Evolutionary conservation across 2,888 invertebrate species (phyloP).

Genomic region (Rhagium mordax): DNA sequence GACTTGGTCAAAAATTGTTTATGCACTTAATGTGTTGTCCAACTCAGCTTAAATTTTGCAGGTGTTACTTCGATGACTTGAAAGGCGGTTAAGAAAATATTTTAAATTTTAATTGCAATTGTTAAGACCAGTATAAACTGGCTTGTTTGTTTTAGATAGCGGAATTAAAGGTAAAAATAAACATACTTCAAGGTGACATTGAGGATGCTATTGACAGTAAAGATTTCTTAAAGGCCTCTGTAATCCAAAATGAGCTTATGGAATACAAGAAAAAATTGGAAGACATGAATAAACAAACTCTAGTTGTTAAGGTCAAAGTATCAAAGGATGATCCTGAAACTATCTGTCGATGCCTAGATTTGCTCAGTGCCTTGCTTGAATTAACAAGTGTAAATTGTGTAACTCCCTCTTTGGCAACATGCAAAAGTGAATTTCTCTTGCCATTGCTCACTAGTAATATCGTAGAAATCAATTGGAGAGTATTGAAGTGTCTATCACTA

Average conservation of each 20-base stretch:
- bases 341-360: constrained; percentile 54
- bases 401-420: constrained; percentile 42
- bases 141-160: constrained; percentile 52
- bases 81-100: too few relatives aligned
- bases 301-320: constrained; percentile 35
- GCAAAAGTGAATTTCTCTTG: constrained; percentile 56
- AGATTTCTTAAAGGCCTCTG: constrained; percentile 54
- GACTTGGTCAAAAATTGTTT: too few relatives aligned
- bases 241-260: constrained; percentile 50
- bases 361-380: constrained; percentile 53
- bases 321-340: constrained; percentile 53
- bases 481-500: constrained; percentile 53
- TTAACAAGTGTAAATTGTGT: constrained; percentile 38
- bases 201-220: constrained; percentile 56
- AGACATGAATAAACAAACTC: constrained; percentile 39
- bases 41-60: too few relatives aligned
- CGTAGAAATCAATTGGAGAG: constrained; percentile 54
- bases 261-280: constrained; percentile 51
- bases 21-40: too few relatives aligned
- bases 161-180: constrained; percentile 56
- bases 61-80: too few relatives aligned
- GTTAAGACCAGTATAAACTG: too few relatives aligned
- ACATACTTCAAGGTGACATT: constrained; percentile 53
- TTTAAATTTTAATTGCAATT: too few relatives aligned
- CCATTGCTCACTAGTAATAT: constrained; percentile 48